Percentiles rank a stretch among this genome's conserved stretches.
These are phyloP conservation scores for Trematocara zebra DNA, from an alignment of 2,113 vertebrate genomes.

Conservation along the genomic window DNA sequence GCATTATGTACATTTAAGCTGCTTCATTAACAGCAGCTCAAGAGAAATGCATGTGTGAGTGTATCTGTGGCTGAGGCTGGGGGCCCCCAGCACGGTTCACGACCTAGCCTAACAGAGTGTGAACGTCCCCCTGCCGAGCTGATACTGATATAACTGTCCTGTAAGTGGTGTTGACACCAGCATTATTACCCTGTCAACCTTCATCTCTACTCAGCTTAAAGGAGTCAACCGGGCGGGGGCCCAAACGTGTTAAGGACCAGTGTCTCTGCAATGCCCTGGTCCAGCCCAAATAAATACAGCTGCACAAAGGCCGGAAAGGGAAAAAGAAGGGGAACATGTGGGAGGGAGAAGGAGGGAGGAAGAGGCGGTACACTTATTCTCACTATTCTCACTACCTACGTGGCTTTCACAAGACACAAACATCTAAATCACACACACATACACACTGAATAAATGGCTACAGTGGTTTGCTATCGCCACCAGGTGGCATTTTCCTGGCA, in stretches of 20 bases:
- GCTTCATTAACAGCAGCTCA: not conserved
- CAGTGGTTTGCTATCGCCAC: constrained; percentile 36
- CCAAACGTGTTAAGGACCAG: constrained; percentile 33
- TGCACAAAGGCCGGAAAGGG: constrained; percentile 69
- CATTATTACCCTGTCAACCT: constrained; percentile 72
- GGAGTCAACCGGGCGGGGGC: constrained; percentile 52
- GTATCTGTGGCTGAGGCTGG: constrained; percentile 15
- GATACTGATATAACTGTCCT: constrained; percentile 71
- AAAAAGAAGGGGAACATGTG: constrained; percentile 52
- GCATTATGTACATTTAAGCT: not conserved
- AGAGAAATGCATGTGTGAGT: not conserved
- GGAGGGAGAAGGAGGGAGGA: constrained; percentile 38
- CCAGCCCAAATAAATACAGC: constrained; percentile 63
- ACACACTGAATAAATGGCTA: not conserved
- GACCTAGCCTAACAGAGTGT: constrained; percentile 69
- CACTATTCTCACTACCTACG: constrained; percentile 14
- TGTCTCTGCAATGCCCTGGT: constrained; percentile 43
- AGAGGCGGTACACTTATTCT: constrained; percentile 13
- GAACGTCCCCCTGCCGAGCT: constrained; percentile 64
- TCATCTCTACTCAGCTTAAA: constrained; percentile 65
- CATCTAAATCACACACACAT: constrained; percentile 1
- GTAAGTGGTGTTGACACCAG: constrained; percentile 71
- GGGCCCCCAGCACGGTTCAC: constrained; percentile 58
- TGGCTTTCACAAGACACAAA: constrained; percentile 22
- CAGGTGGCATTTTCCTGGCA: constrained; percentile 68